Evolutionary conservation across 2,888 invertebrate species (phyloP).

Genomic region (Microctonus hyperodae): DNA sequence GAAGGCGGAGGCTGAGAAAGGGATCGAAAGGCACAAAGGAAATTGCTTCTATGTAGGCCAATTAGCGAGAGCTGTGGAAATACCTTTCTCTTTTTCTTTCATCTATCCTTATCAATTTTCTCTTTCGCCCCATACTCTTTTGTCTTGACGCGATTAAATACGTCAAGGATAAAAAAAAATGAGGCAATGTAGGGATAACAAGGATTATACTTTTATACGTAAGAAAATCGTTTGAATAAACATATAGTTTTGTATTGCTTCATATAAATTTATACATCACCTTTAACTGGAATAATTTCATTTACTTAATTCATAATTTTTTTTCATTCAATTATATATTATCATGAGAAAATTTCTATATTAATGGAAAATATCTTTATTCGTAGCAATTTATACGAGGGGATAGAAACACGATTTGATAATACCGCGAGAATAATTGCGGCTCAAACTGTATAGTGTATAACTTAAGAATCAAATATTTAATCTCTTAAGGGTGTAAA

Average conservation of each 20-base stretch:
- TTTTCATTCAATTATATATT: too few species aligned
- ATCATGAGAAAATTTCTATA: too few species aligned
- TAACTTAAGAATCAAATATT: background rate
- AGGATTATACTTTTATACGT: background rate
- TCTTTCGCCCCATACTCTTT: background rate
- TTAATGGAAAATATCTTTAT: too few species aligned
- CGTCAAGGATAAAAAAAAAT: background rate
- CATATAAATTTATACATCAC: background rate
- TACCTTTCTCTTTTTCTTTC: background rate
- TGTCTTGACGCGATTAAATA: background rate
- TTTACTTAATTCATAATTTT: too few species aligned
- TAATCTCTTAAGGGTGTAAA: background rate
- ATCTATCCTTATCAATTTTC: background rate
- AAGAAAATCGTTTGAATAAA: background rate
- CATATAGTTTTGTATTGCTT: background rate
- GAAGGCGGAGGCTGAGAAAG: background rate
- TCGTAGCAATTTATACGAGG: background rate
- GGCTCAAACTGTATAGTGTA: background rate
- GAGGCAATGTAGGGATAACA: background rate
- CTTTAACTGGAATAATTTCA: too few species aligned
- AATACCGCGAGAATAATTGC: background rate
- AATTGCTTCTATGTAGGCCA: slow-evolving; percentile 15
- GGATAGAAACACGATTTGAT: background rate
- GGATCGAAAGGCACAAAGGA: slow-evolving; percentile 14
- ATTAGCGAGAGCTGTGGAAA: slow-evolving; percentile 10